Percentiles rank a stretch among this genome's conserved stretches.
These are phyloP conservation scores for Panagrolaimus sp. DNA, from an alignment of 1,140 invertebrate genomes.

Conservation along the genomic window DNA sequence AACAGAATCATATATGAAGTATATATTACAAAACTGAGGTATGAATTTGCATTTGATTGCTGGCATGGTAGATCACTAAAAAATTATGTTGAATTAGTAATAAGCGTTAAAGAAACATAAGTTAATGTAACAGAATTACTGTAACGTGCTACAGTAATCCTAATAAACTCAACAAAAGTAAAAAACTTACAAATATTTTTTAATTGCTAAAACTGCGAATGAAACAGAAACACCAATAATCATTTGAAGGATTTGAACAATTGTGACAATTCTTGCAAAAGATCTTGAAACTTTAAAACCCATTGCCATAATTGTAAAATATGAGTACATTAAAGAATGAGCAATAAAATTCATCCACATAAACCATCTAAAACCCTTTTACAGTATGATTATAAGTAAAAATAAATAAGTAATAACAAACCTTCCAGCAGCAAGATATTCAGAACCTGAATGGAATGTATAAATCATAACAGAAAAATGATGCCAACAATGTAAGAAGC, in stretches of 20 bases:
- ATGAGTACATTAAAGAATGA: constrained; percentile 64
- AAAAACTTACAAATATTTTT: constrained; percentile 13
- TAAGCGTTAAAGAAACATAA: neutral
- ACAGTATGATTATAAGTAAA: constrained; percentile 90
- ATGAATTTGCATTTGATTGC: constrained; percentile 25
- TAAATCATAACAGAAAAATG: constrained; percentile 76
- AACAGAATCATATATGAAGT: constrained; percentile 24
- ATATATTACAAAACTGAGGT: constrained; percentile 23
- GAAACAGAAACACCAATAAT: constrained; percentile 26
- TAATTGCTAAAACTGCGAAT: constrained; percentile 14
- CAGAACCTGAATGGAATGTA: constrained; percentile 85
- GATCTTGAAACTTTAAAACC: constrained; percentile 20
- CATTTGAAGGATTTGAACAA: constrained; percentile 26
- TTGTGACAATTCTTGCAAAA: constrained; percentile 24
- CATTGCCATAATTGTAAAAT: constrained; percentile 16
- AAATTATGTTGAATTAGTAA: constrained; percentile 8
- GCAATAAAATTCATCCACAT: constrained; percentile 99
- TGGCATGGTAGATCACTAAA: constrained; percentile 29
- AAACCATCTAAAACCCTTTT: constrained; percentile 85
- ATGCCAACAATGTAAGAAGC: constrained; percentile 79
- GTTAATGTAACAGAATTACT: constrained; percentile 65
- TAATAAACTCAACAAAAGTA: too few relatives aligned
- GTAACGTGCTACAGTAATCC: constrained; percentile 72
- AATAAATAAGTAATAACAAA: too few relatives aligned
- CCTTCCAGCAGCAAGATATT: constrained; percentile 11